Conservation (phyloP, 2,113 vertebrate species). For the Gymnorhina tibicen region DNA sequence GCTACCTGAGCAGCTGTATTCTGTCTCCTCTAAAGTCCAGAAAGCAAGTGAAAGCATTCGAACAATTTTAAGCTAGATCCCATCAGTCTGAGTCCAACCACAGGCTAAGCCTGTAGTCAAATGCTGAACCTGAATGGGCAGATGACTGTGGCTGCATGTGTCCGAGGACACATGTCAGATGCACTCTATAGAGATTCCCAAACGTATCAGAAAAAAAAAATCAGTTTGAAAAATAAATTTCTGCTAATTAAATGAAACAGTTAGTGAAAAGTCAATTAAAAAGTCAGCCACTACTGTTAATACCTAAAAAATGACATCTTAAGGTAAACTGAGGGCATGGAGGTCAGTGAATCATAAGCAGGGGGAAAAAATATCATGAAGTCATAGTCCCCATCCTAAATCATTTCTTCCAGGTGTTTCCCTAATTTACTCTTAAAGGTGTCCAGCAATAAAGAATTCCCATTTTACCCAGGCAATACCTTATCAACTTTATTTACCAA, state of each 20-base stretch:
- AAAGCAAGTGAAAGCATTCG: not conserved
- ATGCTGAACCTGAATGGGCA: not conserved
- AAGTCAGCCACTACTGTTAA: not conserved
- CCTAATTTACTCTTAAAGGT: not conserved
- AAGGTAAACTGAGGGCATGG: not conserved
- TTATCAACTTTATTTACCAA: not conserved
- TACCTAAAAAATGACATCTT: not conserved
- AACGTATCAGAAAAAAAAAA: not conserved
- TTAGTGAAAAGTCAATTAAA: not conserved
- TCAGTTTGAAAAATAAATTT: not conserved
- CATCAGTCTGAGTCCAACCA: not conserved
- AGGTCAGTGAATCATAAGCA: not conserved
- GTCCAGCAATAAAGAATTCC: not conserved
- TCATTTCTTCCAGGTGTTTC: not conserved
- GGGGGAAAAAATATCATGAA: not conserved
- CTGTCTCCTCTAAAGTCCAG: not conserved
- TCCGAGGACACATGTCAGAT: not conserved
- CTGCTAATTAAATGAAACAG: not conserved
- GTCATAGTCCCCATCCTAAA: not conserved
- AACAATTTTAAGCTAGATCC: not conserved
- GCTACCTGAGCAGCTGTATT: not conserved
- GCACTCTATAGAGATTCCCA: not conserved
- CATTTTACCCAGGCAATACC: not conserved
- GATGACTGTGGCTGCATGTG: not conserved
- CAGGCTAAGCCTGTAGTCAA: not conserved